A percentile compares a stretch with the other conserved stretches of the same genome.
These are phyloP conservation scores for Bicyclus anynana DNA, from an alignment of 1,140 invertebrate genomes.

Conservation along the genomic window DNA sequence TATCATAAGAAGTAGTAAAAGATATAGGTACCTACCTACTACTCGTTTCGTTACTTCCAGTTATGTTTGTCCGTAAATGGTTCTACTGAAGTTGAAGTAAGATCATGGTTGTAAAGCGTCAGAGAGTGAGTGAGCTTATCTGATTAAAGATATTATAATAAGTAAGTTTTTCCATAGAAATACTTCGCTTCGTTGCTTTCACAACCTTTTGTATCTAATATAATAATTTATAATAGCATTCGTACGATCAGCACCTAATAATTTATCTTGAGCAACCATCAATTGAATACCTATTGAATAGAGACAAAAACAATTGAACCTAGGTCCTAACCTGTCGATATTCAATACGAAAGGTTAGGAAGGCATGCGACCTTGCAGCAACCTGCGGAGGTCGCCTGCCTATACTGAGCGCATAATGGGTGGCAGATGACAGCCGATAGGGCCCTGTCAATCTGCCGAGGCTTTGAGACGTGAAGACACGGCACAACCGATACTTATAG, in stretches of 20 bases:
- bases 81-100: too few relatives aligned
- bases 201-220: too few relatives aligned
- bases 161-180: too few relatives aligned
- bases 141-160: too few relatives aligned
- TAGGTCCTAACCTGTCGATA: constrained; percentile 31
- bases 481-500: constrained; percentile 9
- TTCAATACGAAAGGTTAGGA: constrained; percentile 33
- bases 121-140: too few relatives aligned
- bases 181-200: too few relatives aligned
- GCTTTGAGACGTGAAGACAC: constrained; percentile 7
- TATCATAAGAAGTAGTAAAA: too few relatives aligned
- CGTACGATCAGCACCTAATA: background rate
- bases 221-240: background rate
- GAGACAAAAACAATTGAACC: constrained; percentile 29
- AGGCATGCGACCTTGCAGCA: constrained; percentile 43
- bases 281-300: constrained; percentile 31
- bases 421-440: constrained; percentile 58
- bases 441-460: constrained; percentile 24
- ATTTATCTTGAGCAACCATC: constrained; percentile 20
- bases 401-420: constrained; percentile 50
- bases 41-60: too few relatives aligned
- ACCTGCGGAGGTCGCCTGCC: constrained; percentile 51
- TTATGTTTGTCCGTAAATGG: too few relatives aligned
- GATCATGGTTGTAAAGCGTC: too few relatives aligned
- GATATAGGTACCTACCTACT: too few relatives aligned